Conservation (phyloP, 2,888 invertebrate genomes). For the Eupithecia inturbata region DNA sequence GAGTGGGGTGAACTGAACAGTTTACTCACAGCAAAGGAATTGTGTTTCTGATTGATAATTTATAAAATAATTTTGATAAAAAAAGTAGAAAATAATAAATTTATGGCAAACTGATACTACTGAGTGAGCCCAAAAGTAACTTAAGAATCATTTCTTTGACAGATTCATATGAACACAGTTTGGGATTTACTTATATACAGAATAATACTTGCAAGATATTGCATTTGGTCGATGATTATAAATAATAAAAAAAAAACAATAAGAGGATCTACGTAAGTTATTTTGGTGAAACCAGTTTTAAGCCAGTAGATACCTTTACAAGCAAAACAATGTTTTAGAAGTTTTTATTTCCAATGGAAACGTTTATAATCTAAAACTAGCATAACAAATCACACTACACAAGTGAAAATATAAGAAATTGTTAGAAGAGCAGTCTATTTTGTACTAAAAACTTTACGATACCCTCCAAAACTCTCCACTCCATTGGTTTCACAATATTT, state of each 20-base stretch:
- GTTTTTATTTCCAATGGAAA: conserved; percentile 68
- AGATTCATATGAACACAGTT: conserved; percentile 35
- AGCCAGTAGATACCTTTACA: conserved; percentile 24
- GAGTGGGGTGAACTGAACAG: conserved; percentile 36
- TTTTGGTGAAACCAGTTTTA: conserved; percentile 13
- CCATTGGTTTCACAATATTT: neutral
- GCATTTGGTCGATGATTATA: conserved; percentile 43
- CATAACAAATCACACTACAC: conserved; percentile 58
- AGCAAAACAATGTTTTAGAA: conserved; percentile 40
- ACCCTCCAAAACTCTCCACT: conserved; percentile 13
- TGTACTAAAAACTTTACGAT: conserved; percentile 34
- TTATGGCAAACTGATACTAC: neutral
- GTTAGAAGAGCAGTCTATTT: conserved; percentile 36
- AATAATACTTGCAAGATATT: conserved; percentile 37
- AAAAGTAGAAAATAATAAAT: neutral
- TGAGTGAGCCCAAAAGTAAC: conserved; percentile 13
- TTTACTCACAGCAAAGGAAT: conserved; percentile 23
- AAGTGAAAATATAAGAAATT: conserved; percentile 29
- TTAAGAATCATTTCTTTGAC: conserved; percentile 20
- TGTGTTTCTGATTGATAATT: conserved; percentile 20
- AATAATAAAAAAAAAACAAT: conserved; percentile 32
- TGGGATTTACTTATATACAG: conserved; percentile 16
- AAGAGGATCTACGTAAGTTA: conserved; percentile 22
- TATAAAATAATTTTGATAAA: conserved; percentile 20
- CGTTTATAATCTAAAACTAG: conserved; percentile 63